Conservation (phyloP, 2,113 vertebrate species). For the Cheilinus undulatus region DNA sequence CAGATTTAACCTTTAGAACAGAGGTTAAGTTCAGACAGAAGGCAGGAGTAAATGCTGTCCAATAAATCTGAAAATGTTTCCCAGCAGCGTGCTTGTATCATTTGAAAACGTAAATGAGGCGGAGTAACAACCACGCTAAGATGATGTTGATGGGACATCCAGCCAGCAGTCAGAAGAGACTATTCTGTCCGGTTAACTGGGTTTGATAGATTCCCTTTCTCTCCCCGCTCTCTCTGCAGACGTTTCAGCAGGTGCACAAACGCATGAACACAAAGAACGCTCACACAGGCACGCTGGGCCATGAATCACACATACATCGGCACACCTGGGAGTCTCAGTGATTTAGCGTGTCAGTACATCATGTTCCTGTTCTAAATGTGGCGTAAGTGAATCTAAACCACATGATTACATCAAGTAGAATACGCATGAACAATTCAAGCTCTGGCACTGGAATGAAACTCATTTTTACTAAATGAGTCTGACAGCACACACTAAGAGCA, state of each 20-base stretch:
- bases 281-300: background rate
- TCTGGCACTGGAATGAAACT: background rate
- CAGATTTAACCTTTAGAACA: constrained; percentile 41
- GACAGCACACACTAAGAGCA: background rate
- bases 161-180: constrained; percentile 38
- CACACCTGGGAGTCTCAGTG: constrained; percentile 16
- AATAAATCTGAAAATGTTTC: constrained; percentile 25
- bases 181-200: constrained; percentile 44
- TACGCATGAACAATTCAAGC: background rate
- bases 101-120: constrained; percentile 57
- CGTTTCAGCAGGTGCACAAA: constrained; percentile 53
- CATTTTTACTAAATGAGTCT: background rate
- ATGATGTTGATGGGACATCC: constrained; percentile 40
- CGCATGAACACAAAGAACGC: constrained; percentile 33
- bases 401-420: constrained; percentile 32
- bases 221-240: constrained; percentile 33
- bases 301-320: constrained; percentile 18
- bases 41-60: constrained; percentile 8
- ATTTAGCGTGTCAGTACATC: constrained; percentile 1
- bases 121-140: constrained; percentile 48
- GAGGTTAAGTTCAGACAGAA: constrained; percentile 17
- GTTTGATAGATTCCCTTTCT: constrained; percentile 57
- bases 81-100: constrained; percentile 27
- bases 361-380: constrained; percentile 47
- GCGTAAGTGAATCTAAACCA: constrained; percentile 31